A percentile compares a stretch with the other conserved stretches of the same genome.
phyloP scores from a whole-genome alignment of 2,888 invertebrate genomes.

The Acanthosepion esculentum region DNA sequence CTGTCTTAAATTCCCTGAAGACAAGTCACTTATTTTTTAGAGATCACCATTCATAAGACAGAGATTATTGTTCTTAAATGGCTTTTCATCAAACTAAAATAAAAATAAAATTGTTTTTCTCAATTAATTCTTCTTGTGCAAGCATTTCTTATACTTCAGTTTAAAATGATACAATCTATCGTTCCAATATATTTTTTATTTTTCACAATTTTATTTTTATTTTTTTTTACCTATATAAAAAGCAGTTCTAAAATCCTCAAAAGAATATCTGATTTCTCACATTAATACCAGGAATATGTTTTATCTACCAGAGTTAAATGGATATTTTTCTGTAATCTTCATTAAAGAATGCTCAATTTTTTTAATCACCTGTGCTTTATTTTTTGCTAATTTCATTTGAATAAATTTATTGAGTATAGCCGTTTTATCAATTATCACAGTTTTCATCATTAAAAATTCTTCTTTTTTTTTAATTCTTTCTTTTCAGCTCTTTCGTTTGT shows the following conservation, averaged over 20 bases:
- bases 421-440: neutral
- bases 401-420: neutral
- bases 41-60: neutral
- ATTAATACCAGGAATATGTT: neutral
- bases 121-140: neutral
- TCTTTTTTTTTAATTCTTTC: neutral
- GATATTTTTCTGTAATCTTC: neutral
- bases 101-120: neutral
- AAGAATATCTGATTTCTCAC: neutral
- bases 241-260: neutral
- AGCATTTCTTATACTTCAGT: neutral
- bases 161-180: neutral
- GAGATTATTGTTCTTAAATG: neutral
- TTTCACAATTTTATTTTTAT: neutral
- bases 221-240: neutral
- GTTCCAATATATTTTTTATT: too few relatives aligned
- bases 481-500: neutral
- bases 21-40: neutral
- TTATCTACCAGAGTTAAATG: neutral
- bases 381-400: neutral
- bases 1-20: too few relatives aligned
- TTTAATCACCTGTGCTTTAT: neutral
- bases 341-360: neutral
- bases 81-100: neutral
- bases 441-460: neutral